Conservation (phyloP, 2,888 invertebrate species). For the Latrodectus hesperus region DNA sequence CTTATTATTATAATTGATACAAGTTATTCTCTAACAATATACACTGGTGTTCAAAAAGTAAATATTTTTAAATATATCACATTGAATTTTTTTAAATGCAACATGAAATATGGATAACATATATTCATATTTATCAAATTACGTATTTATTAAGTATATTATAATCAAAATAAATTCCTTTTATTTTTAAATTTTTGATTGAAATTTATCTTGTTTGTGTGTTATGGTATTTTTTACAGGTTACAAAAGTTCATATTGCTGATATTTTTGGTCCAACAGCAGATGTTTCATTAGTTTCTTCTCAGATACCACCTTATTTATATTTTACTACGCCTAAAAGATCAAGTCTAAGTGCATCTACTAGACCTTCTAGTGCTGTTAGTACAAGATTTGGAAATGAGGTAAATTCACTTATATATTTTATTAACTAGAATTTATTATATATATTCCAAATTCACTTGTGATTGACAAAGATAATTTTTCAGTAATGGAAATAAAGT, state of each 20-base stretch:
- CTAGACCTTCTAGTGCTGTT: conserved; percentile 77
- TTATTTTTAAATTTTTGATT: too few relatives aligned
- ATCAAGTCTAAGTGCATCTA: conserved; percentile 83
- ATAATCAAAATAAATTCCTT: too few relatives aligned
- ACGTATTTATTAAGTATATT: too few relatives aligned
- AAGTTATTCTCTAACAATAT: conserved; percentile 85
- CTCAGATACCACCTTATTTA: conserved; percentile 72
- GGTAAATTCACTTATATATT: conserved; percentile 66
- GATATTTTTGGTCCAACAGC: conserved; percentile 73
- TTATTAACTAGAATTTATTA: too few relatives aligned
- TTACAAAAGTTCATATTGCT: conserved; percentile 83
- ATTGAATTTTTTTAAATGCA: not conserved
- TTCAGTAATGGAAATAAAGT: too few relatives aligned
- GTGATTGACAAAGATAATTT: too few relatives aligned
- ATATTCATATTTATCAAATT: too few relatives aligned
- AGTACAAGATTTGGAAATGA: conserved; percentile 80
- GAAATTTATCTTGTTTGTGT: too few relatives aligned
- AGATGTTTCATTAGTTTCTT: conserved; percentile 70
- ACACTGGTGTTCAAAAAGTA: conserved; percentile 87
- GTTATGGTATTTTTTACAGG: conserved; percentile 70
- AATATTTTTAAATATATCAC: not conserved
- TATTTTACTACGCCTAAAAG: conserved; percentile 79
- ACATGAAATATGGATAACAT: too few relatives aligned
- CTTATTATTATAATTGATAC: conserved; percentile 90
- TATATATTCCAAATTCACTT: too few relatives aligned